Base-by-base conservation (phyloP, 2,888 invertebrate species). In the Andrena bucephala region DNA sequence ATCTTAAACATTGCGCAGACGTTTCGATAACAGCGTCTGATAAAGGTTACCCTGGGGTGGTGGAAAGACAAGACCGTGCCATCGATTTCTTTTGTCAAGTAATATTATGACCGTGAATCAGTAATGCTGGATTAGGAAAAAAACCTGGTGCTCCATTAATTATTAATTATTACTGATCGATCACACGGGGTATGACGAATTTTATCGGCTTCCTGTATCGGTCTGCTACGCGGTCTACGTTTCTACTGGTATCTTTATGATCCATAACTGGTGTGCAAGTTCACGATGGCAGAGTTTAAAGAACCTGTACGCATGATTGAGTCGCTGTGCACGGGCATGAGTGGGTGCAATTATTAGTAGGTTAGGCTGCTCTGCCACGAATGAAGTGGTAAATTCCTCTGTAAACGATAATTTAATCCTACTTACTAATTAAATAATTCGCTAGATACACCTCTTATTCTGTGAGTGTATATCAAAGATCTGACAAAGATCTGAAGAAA, bases 201-300 rank as follows among this genome's bases (percentile, higher is more conserved):
- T 86, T 85, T 72, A 86, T 86, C 79, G 69, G 70, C 42, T 29
- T 63, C 63, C 76, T 42, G 63, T 84, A 74, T 76, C 68, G 52
- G 8, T 10, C 24, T 33, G 20, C 50, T 69, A 36, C 33, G 24
- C 74, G 27, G n/a, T 62, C 65, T 6, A 27, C 60, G 36, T 72
- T 54, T 54, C 36, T 62, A 62, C 70, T 66, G 50, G 67, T 71
- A 71, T 71, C 73, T 73, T 83, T 71, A 70, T 60, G 70, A 74
- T 42, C 57, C 31, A 36, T 54, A 33, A 42, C 24, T 31, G 2
- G 5, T 16, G 16, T 20, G 20, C 48, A 10, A 20, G 2, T 36
- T 7, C 8, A 27, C 0, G 42, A n/a, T 57, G 42, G 10, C 33
- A 27, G 52, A 68, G 52, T 68, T 78, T 54, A 24, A 42, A 31